phyloP scores from a whole-genome alignment of 2,797 vertebrate species.

The Sebastes kiyomatsui region DNA sequence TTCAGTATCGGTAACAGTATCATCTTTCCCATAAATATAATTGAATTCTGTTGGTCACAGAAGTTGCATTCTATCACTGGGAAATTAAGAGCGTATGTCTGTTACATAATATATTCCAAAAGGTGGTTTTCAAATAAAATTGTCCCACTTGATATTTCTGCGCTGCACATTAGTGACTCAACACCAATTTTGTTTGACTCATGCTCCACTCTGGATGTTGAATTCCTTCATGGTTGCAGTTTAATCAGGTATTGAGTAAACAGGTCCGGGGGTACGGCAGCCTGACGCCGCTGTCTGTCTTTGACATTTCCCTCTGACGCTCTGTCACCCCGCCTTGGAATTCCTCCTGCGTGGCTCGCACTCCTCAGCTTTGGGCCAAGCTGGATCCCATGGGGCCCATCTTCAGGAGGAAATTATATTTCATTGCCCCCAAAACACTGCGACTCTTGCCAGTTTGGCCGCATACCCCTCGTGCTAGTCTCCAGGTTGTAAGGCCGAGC shows the following conservation, averaged over 20 bases:
- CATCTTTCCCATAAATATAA: not conserved
- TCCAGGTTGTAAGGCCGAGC: conserved; percentile 39
- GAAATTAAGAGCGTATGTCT: conserved; percentile 23
- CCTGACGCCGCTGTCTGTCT: conserved; percentile 76
- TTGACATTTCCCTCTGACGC: conserved; percentile 79
- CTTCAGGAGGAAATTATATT: conserved; percentile 85
- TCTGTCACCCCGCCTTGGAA: conserved; percentile 73
- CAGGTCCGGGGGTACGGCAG: conserved; percentile 61
- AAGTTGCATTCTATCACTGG: not conserved
- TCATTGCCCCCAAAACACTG: conserved; percentile 80
- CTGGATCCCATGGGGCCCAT: conserved; percentile 68
- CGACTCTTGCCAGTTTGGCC: conserved; percentile 72
- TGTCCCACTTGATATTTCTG: conserved; percentile 37
- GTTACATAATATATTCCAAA: conserved; percentile 37
- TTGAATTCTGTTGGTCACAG: not conserved
- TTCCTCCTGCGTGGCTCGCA: conserved; percentile 79
- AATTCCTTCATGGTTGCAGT: conserved; percentile 59
- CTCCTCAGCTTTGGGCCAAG: conserved; percentile 68
- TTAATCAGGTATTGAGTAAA: conserved; percentile 74
- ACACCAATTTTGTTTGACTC: conserved; percentile 53
- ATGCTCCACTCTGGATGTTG: conserved; percentile 28
- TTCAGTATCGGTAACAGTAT: not conserved
- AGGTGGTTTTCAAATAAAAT: conserved; percentile 24
- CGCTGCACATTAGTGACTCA: conserved; percentile 47
- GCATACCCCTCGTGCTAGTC: conserved; percentile 21